Percentiles rank a stretch among this genome's conserved stretches.
phyloP scores from a whole-genome alignment of 2,113 vertebrate species.

The Lagopus muta region DNA sequence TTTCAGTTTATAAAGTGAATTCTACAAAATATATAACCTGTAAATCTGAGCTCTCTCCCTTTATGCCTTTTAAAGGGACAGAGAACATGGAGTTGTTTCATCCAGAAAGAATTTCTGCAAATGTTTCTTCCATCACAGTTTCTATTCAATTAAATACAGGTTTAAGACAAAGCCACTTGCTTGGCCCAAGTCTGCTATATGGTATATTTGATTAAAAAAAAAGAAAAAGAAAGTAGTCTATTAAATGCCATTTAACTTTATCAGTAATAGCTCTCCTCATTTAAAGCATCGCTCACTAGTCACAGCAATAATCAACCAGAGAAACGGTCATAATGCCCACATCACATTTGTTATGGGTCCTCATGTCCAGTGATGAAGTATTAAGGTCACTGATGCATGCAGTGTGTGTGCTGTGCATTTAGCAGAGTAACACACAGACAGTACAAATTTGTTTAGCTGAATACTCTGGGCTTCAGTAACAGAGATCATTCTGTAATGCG shows the following conservation, averaged over 20 bases:
- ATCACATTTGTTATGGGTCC: neutral
- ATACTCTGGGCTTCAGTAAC: neutral
- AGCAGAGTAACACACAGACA: neutral
- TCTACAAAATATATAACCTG: neutral
- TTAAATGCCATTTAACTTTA: neutral
- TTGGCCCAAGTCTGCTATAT: neutral
- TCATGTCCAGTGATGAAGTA: neutral
- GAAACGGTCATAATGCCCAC: neutral
- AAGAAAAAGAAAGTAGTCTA: neutral
- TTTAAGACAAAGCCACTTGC: neutral
- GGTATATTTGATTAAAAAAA: neutral
- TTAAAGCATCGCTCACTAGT: neutral
- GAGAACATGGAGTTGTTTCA: neutral
- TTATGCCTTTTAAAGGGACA: neutral
- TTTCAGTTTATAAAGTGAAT: neutral
- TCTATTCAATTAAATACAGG: neutral
- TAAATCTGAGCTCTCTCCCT: neutral
- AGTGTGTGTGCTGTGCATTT: neutral
- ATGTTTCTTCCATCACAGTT: neutral
- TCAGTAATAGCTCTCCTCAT: neutral
- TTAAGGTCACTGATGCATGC: neutral
- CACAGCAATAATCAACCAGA: neutral
- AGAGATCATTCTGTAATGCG: neutral
- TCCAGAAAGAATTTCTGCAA: neutral
- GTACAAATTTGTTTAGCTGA: neutral